Percentiles rank a stretch among this genome's conserved stretches.
These are phyloP conservation scores for Sipunculus nudus DNA, from an alignment of 2,888 invertebrate genomes.

Conservation along the genomic window DNA sequence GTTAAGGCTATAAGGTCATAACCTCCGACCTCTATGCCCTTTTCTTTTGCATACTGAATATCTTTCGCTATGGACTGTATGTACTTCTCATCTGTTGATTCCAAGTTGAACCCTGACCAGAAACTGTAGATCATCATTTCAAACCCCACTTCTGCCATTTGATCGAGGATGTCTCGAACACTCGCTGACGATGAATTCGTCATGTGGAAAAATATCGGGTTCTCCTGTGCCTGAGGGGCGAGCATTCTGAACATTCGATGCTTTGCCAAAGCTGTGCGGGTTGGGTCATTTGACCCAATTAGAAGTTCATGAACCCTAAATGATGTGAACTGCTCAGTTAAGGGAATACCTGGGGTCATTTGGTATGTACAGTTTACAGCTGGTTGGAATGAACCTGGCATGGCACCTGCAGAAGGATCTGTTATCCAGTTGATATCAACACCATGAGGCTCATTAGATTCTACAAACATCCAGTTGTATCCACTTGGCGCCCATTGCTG, in stretches of 20 bases:
- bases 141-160: constrained; percentile 42
- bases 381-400: constrained; percentile 37
- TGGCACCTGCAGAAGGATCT: constrained; percentile 22
- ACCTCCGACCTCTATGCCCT: constrained; percentile 41
- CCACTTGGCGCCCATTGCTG: constrained; percentile 29
- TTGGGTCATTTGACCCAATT: constrained; percentile 29
- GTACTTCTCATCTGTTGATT: constrained; percentile 32
- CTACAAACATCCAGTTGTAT: constrained; percentile 31
- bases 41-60: constrained; percentile 33
- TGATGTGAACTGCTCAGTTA: constrained; percentile 18
- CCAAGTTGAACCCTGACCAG: constrained; percentile 39
- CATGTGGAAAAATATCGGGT: constrained; percentile 42
- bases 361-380: constrained; percentile 32
- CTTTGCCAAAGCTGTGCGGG: constrained; percentile 29
- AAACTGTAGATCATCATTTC: constrained; percentile 42
- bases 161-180: constrained; percentile 27
- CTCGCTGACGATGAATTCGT: constrained; percentile 12
- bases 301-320: constrained; percentile 35
- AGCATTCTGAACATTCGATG: constrained; percentile 29
- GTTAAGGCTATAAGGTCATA: constrained; percentile 38
- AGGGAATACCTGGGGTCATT: constrained; percentile 4
- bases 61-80: constrained; percentile 19
- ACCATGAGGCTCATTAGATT: constrained; percentile 34
- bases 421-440: constrained; percentile 24
- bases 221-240: constrained; percentile 41